Conservation (phyloP, 2,797 vertebrate species). For the Clarias fuscus region DNA sequence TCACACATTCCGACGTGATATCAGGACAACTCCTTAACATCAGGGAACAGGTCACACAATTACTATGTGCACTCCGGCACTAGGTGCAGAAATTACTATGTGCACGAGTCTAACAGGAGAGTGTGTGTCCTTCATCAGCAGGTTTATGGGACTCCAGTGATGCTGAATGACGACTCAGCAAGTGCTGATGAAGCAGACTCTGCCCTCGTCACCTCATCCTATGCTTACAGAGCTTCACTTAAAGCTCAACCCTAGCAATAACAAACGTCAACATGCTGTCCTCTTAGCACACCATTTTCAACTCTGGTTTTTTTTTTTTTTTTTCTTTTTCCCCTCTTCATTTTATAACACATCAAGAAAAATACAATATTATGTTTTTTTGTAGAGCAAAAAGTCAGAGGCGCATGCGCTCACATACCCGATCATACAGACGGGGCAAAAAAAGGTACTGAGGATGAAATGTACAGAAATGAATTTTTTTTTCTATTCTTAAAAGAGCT, state of each 20-base stretch:
- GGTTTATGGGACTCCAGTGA: background rate
- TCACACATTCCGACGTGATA: slow-evolving; percentile 27
- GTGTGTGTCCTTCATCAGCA: slow-evolving; percentile 32
- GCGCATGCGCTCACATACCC: too few relatives aligned
- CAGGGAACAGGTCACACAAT: slow-evolving; percentile 2
- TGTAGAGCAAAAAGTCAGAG: too few relatives aligned
- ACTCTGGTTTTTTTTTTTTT: background rate
- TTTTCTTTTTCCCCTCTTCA: background rate
- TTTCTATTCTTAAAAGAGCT: too few relatives aligned
- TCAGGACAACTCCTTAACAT: slow-evolving; percentile 32
- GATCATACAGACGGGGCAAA: too few relatives aligned
- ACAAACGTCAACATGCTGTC: background rate
- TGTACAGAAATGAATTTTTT: too few relatives aligned
- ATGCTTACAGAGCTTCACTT: background rate
- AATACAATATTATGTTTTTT: too few relatives aligned
- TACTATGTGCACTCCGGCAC: background rate
- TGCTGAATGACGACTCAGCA: slow-evolving; percentile 16
- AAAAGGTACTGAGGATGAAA: too few relatives aligned
- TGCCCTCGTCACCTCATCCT: background rate
- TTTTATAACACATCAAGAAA: background rate
- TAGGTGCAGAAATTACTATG: background rate
- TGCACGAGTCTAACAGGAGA: background rate
- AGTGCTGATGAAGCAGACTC: background rate
- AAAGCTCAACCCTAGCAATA: background rate
- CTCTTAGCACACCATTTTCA: background rate